Percentiles rank a stretch among this genome's conserved stretches.
Conservation (phyloP, 2,797 vertebrate genomes). For the Chelon auratus region DNA sequence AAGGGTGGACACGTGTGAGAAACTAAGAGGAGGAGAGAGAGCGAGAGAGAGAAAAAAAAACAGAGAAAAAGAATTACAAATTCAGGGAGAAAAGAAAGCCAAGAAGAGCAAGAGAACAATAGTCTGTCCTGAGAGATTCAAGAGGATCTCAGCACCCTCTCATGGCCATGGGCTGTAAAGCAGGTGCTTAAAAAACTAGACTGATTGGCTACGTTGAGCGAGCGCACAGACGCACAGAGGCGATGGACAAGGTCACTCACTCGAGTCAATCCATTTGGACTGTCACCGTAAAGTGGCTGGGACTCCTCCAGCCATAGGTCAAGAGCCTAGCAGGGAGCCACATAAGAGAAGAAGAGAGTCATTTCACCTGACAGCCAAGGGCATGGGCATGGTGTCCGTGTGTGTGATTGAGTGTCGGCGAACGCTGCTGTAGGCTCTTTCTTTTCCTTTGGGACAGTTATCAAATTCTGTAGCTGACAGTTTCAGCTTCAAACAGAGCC, state of each 20-base stretch:
- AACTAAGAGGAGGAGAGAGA: constrained; percentile 5
- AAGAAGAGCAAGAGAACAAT: background rate
- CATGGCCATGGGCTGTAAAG: constrained; percentile 37
- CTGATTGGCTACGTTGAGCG: constrained; percentile 40
- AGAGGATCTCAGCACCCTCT: constrained; percentile 75
- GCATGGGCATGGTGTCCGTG: background rate
- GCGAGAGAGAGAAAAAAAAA: constrained; percentile 25
- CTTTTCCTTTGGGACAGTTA: background rate
- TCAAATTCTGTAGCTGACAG: constrained; percentile 14
- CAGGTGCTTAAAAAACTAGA: constrained; percentile 25
- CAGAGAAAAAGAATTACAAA: background rate
- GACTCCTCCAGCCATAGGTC: constrained; percentile 52
- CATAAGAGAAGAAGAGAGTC: constrained; percentile 39
- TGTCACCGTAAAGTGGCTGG: constrained; percentile 58
- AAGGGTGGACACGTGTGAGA: constrained; percentile 42
- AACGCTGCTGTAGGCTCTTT: constrained; percentile 24
- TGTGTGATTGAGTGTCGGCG: constrained; percentile 14
- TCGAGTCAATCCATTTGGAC: constrained; percentile 63
- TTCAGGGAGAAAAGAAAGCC: constrained; percentile 3
- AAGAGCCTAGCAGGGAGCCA: constrained; percentile 35
- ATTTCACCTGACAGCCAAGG: constrained; percentile 60
- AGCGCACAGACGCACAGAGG: constrained; percentile 57
- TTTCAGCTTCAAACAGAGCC: background rate
- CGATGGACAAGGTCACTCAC: constrained; percentile 65
- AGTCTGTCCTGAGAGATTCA: constrained; percentile 11